Conservation (phyloP, 2,888 invertebrate species). For the Rotaria socialis region DNA sequence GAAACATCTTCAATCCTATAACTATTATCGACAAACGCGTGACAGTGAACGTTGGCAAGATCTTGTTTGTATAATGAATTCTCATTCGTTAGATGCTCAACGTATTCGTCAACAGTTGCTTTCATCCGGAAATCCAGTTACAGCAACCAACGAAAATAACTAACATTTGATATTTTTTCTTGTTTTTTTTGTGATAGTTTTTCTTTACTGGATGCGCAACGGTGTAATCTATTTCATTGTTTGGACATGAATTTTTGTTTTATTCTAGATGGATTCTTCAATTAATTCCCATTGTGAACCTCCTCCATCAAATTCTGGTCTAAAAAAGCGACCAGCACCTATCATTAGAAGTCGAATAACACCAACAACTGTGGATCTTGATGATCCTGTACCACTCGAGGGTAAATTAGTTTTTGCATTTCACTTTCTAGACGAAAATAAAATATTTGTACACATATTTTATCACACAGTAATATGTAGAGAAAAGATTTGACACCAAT, state of each 20-base stretch:
- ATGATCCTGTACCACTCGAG: neutral
- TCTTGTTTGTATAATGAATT: conserved; percentile 30
- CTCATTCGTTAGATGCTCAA: neutral
- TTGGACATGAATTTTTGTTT: neutral
- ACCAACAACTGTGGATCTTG: neutral
- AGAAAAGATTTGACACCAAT: too few relatives aligned
- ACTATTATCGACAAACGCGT: conserved; percentile 21
- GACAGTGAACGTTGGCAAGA: conserved; percentile 28
- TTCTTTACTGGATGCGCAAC: neutral
- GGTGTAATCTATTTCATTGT: neutral
- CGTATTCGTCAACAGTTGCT: neutral
- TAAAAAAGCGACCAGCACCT: neutral
- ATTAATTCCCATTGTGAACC: neutral
- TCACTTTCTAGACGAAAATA: too few relatives aligned
- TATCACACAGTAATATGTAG: too few relatives aligned
- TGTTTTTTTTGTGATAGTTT: neutral
- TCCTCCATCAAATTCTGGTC: neutral
- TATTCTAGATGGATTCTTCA: conserved; percentile 3
- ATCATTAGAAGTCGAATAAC: neutral
- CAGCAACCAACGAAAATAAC: neutral
- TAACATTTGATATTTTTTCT: neutral
- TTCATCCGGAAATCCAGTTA: neutral
- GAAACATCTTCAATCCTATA: conserved; percentile 30
- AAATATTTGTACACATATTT: too few relatives aligned
- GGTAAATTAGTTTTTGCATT: neutral